phyloP scores from a whole-genome alignment of 2,888 invertebrate genomes.

The Rhamnusium bicolor region DNA sequence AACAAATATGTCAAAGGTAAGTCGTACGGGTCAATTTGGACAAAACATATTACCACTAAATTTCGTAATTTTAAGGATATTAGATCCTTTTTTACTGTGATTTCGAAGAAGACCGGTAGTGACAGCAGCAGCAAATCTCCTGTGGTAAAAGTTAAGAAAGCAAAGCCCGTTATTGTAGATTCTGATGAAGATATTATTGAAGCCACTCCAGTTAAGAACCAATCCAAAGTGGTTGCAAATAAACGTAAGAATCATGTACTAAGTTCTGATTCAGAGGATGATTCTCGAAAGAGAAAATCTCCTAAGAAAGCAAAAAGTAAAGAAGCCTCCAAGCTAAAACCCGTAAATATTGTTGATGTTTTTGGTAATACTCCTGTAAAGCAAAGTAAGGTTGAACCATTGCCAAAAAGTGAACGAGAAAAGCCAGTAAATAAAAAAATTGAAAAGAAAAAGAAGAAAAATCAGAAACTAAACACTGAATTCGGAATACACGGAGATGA shows the following conservation, averaged over 20 bases:
- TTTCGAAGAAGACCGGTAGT: conserved; percentile 61
- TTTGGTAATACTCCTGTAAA: conserved; percentile 78
- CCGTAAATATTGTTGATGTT: conserved; percentile 72
- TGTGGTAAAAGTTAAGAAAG: conserved; percentile 64
- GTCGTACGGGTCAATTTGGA: neutral
- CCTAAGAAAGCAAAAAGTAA: conserved; percentile 66
- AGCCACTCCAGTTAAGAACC: conserved; percentile 70
- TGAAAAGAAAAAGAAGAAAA: conserved; percentile 52
- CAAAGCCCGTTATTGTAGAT: conserved; percentile 67
- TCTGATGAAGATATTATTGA: conserved; percentile 76
- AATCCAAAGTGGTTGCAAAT: conserved; percentile 49
- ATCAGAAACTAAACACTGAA: conserved; percentile 61
- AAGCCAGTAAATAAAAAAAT: conserved; percentile 40
- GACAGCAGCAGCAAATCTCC: conserved; percentile 44
- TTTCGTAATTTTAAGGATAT: conserved; percentile 76
- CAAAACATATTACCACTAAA: neutral
- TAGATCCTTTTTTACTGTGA: conserved; percentile 74
- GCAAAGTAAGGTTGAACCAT: conserved; percentile 68
- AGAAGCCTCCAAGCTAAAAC: conserved; percentile 65
- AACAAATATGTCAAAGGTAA: conserved; percentile 39
- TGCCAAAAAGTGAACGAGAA: conserved; percentile 35
- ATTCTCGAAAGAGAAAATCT: conserved; percentile 51
- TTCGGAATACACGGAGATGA: conserved; percentile 78
- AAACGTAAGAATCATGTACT: conserved; percentile 54
- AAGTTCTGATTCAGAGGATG: conserved; percentile 60